phyloP scores from a whole-genome alignment of 2,113 vertebrate species.

The Pampusana beccarii region DNA sequence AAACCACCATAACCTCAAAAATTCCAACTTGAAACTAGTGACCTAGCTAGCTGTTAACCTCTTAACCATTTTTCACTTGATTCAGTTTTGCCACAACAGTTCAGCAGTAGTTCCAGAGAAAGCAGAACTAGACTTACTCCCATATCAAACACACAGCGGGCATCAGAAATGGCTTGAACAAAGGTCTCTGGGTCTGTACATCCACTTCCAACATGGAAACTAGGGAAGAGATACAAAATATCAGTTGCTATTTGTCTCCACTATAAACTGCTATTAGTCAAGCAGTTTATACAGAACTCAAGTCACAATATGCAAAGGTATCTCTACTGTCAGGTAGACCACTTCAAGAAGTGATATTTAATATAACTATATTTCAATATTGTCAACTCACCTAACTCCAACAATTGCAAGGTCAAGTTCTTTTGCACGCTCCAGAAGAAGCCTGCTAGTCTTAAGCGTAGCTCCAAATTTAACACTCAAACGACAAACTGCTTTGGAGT shows the following conservation, averaged over 20 bases:
- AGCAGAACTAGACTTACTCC: conserved; percentile 80
- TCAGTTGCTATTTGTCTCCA: not conserved
- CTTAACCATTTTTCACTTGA: rapidly evolving
- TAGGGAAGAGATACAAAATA: conserved; percentile 30
- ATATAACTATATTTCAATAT: not conserved
- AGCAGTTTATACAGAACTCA: not conserved
- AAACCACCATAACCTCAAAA: not conserved
- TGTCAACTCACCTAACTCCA: conserved; percentile 83
- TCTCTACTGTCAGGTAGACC: not conserved
- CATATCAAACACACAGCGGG: conserved; percentile 94
- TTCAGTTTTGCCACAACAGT: not conserved
- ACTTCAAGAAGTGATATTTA: not conserved
- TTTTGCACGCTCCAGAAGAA: conserved; percentile 90
- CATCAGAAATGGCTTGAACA: conserved; percentile 90
- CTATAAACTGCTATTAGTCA: not conserved
- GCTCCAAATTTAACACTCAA: conserved; percentile 97
- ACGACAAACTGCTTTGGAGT: conserved; percentile 93
- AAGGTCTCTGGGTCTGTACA: conserved; percentile 92
- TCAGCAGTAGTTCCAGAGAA: not conserved
- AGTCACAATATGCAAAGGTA: not conserved
- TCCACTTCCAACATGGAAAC: conserved; percentile 97
- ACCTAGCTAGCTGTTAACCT: not conserved
- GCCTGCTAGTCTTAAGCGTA: conserved; percentile 87
- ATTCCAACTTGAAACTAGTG: not conserved
- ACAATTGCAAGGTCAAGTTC: conserved; percentile 89